Base-by-base conservation (phyloP, 2,797 vertebrate species). In the Aphelocoma californica region DNA sequence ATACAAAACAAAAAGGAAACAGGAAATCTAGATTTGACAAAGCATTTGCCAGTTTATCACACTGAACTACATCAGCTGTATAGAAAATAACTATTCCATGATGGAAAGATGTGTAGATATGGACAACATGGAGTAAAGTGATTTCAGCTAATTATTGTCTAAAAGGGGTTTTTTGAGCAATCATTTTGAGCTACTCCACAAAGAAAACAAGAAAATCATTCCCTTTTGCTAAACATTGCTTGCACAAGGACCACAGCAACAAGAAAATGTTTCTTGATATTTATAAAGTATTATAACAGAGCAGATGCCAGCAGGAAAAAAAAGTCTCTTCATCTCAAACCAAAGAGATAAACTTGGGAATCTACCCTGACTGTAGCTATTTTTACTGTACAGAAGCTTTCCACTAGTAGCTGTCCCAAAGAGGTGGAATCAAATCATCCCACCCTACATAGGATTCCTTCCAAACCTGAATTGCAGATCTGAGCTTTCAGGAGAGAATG, bases 211-310 rank as follows among this genome's bases (percentile, higher is more conserved):
- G 40, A 81, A 88, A 87, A 82, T n/a, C 3, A 54, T 92, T 94
- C 78, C 10, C 21, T 86, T 88, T 78, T 75, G 61, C 71, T 95
- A 53, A 86, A 93, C 5, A 3, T 69, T 94, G 81, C 91, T 94
- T 88, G 72, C 28, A 95, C 44, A 78, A 90, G 84, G 95, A 86
- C 86, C 93, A 90, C 91, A 92, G 94, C 91, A 97, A 97, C 95
- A 90, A 94, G 94, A 90, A 96, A 95, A 86, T 44, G 50, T 75
- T 92, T 84, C 86, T 73, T 82, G 81, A 34, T 95, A 95, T 95
- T 94, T 97, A 84, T 95, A 87, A 94, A 90, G 84, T 66, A 60
- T 54, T 92, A 3, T 50, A 94, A 95, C 14, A 9, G 81, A 92
- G 87, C 88, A 96, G 92, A 95, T 93, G 79, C 67, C 38, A 90